Conservation (phyloP, 1,140 invertebrate genomes). For the Drosophila ohnishii region DNA sequence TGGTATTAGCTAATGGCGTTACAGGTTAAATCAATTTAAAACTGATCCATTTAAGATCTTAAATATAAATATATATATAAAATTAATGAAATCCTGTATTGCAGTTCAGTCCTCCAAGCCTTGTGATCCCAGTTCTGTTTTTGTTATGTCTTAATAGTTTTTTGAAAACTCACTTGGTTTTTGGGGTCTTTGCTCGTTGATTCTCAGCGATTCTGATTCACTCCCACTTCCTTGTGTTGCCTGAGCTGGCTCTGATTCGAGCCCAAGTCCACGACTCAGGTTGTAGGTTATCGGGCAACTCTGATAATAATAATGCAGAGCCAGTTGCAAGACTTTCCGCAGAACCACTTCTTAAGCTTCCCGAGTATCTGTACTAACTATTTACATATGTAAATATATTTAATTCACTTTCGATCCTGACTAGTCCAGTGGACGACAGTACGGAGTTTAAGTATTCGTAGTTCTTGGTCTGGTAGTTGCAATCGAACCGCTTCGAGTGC, state of each 20-base stretch:
- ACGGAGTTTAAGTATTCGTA: conserved; percentile 3
- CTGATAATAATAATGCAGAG: conserved; percentile 44
- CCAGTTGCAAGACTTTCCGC: background rate
- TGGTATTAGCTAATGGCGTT: background rate
- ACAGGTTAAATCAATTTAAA: background rate
- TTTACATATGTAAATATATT: conserved; percentile 16
- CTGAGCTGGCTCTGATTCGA: conserved; percentile 8
- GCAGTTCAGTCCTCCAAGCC: background rate
- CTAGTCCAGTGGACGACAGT: background rate
- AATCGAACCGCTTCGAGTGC: conserved; percentile 52
- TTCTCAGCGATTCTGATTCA: background rate
- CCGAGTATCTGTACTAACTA: conserved; percentile 1
- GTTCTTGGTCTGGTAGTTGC: conserved; percentile 10
- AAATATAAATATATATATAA: no score
- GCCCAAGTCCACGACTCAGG: conserved; percentile 17
- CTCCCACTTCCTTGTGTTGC: conserved; percentile 28
- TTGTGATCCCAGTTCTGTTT: background rate
- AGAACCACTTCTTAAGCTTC: conserved; percentile 5
- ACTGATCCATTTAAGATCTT: background rate
- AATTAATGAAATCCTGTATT: background rate
- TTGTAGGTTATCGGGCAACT: conserved; percentile 54
- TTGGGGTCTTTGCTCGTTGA: conserved; percentile 9
- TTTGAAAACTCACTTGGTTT: background rate
- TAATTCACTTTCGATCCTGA: background rate
- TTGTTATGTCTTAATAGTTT: background rate